These are phyloP conservation scores for Amphimallon solstitiale DNA, from an alignment of 2,888 invertebrate species.

Conservation along the genomic window DNA sequence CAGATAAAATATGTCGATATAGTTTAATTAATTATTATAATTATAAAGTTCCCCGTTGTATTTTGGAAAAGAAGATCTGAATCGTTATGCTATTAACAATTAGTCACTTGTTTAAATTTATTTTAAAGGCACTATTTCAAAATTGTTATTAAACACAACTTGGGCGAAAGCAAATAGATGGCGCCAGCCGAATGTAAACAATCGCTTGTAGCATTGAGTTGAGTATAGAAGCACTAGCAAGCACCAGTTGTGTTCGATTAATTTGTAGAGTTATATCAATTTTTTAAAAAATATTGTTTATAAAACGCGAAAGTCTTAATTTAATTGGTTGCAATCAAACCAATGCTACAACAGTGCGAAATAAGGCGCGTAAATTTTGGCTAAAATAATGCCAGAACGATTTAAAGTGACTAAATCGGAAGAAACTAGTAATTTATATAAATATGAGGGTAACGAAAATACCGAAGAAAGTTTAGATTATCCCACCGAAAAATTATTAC, in stretches of 20 bases:
- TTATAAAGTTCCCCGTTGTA: too few relatives aligned
- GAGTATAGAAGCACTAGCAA: conserved; percentile 29
- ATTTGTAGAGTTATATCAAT: conserved; percentile 36
- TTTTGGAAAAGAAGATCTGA: too few relatives aligned
- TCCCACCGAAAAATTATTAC: conserved; percentile 47
- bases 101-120: too few relatives aligned
- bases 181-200: conserved; percentile 34
- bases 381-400: conserved; percentile 48
- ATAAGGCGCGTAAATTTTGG: background rate
- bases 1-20: too few relatives aligned
- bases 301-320: conserved; percentile 22
- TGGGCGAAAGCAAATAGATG: conserved; percentile 14
- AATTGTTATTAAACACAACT: background rate
- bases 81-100: too few relatives aligned
- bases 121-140: too few relatives aligned
- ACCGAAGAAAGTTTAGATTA: conserved; percentile 41
- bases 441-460: conserved; percentile 31
- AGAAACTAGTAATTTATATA: conserved; percentile 41
- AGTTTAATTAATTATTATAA: too few relatives aligned
- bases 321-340: conserved; percentile 21
- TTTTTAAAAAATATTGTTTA: conserved; percentile 39
- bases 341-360: conserved; percentile 13
- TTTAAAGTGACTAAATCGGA: conserved; percentile 52
- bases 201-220: conserved; percentile 22
- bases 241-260: conserved; percentile 40